Evolutionary conservation across 2,797 vertebrate genomes (phyloP).

Genomic region (Euthynnus affinis): DNA sequence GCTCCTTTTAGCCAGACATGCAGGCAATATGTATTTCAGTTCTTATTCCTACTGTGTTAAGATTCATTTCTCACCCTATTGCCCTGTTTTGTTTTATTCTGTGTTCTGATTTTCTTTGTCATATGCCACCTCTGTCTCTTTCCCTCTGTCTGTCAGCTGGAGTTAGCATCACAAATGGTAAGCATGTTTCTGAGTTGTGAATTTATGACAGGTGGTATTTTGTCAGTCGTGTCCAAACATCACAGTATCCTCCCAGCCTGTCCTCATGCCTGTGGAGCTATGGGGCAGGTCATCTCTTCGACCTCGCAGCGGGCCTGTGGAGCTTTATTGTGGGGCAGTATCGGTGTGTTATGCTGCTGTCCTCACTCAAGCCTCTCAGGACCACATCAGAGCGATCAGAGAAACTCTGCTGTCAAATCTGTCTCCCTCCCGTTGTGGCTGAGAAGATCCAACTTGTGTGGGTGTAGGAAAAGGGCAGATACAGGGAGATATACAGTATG

Average conservation of each 20-base stretch:
- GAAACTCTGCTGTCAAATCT: slow-evolving; percentile 20
- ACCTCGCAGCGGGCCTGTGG: slow-evolving; percentile 37
- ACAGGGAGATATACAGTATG: neutral
- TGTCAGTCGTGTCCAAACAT: slow-evolving; percentile 64
- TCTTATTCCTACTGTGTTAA: neutral
- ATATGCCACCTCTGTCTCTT: neutral
- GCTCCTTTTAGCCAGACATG: neutral
- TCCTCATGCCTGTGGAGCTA: slow-evolving; percentile 10
- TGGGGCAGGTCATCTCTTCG: slow-evolving; percentile 17
- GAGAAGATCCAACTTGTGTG: slow-evolving; percentile 35
- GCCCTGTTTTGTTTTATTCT: slow-evolving; percentile 23
- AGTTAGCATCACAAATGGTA: slow-evolving; percentile 39
- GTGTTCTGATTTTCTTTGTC: slow-evolving; percentile 6
- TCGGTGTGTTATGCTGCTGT: slow-evolving; percentile 9
- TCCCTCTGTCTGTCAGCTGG: slow-evolving; percentile 26
- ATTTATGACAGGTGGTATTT: slow-evolving; percentile 57
- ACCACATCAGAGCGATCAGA: slow-evolving; percentile 44
- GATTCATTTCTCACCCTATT: slow-evolving; percentile 16
- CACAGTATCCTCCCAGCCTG: neutral
- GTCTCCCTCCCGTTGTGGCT: neutral
- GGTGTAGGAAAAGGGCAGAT: slow-evolving; percentile 28
- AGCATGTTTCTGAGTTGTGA: slow-evolving; percentile 28
- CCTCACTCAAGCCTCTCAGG: slow-evolving; percentile 28
- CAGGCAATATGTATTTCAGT: neutral
- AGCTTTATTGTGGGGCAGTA: neutral